Conservation (phyloP, 2,888 invertebrate species). For the Aricia artaxerxes region DNA sequence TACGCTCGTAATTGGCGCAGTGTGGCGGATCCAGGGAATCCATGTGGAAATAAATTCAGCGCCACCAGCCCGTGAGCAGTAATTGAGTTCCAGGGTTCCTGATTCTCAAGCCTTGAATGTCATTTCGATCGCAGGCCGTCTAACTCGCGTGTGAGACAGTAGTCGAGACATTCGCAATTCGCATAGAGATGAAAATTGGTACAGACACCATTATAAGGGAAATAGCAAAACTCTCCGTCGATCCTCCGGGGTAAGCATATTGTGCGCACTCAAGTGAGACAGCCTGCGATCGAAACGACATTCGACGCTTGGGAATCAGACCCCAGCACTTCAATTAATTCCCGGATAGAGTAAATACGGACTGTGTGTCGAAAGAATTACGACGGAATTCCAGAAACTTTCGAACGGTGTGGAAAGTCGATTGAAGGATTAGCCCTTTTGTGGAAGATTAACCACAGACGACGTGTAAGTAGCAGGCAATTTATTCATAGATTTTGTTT, state of each 20-base stretch:
- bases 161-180: too few species aligned
- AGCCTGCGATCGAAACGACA: background rate
- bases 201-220: too few species aligned
- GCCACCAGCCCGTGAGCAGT: constrained; percentile 48
- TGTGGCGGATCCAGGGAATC: constrained; percentile 50
- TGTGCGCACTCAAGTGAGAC: background rate
- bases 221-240: too few species aligned
- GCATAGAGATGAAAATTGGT: too few species aligned
- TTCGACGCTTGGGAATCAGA: background rate
- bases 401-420: constrained; percentile 1
- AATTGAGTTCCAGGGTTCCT: constrained; percentile 45
- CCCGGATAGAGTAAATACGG: constrained; percentile 38
- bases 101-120: background rate
- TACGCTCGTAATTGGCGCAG: constrained; percentile 56
- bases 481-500: background rate
- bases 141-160: background rate
- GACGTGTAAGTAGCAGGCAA: background rate
- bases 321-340: constrained; percentile 52
- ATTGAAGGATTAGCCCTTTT: constrained; percentile 9
- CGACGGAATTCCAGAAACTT: background rate
- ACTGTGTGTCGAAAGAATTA: constrained; percentile 27
- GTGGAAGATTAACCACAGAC: background rate
- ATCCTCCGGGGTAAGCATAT: background rate
- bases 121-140: background rate
- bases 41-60: constrained; percentile 55